A percentile compares a stretch with the other conserved stretches of the same genome.
Evolutionary conservation across 1,140 invertebrate species (phyloP).

Genomic region (Plutomurus gul): DNA sequence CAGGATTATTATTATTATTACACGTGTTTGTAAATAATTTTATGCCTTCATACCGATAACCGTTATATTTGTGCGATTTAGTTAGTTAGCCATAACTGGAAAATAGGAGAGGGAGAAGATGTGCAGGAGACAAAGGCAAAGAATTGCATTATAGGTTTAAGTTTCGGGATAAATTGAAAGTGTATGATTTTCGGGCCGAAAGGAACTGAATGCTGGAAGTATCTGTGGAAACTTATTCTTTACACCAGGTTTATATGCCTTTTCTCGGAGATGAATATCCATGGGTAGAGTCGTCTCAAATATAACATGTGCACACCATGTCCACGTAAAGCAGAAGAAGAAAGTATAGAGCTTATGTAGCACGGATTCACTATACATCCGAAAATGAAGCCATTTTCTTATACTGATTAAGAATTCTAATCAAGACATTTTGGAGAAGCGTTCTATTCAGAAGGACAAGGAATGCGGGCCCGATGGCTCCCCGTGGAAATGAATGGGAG

Average conservation of each 20-base stretch:
- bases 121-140: no score
- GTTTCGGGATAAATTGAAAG: no score
- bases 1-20: no score
- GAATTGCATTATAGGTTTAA: no score
- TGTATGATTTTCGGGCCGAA: neutral
- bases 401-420: conserved; percentile 53
- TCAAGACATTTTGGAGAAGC: conserved; percentile 46
- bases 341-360: neutral
- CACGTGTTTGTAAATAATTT: no score
- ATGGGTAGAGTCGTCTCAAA: neutral
- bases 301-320: neutral
- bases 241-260: neutral
- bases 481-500: conserved; percentile 51
- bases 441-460: conserved; percentile 45
- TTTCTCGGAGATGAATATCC: neutral
- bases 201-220: no score
- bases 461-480: conserved; percentile 38
- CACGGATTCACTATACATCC: neutral
- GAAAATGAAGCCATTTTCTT: conserved; percentile 46
- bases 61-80: no score
- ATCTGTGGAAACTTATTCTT: neutral
- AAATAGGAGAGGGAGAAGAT: no score
- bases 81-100: no score
- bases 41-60: no score
- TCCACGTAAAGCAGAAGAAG: neutral